A percentile compares a stretch with the other conserved stretches of the same genome.
These are phyloP conservation scores for Sphecodes monilicornis DNA, from an alignment of 2,888 invertebrate genomes.

Conservation along the genomic window DNA sequence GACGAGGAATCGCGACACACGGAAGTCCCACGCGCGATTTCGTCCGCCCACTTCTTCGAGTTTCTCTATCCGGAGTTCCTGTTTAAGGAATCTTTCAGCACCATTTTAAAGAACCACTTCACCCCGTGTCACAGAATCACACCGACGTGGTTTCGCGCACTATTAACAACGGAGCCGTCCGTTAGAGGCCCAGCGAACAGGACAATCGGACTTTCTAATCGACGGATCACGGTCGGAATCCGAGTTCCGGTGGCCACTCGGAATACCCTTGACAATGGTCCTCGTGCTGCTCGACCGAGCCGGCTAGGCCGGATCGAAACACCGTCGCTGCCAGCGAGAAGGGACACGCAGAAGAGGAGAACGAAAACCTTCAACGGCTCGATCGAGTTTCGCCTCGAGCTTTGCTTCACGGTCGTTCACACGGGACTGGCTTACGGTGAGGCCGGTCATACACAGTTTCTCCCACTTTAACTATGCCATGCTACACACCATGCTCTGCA, in stretches of 20 bases:
- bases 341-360: background rate
- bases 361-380: slow-evolving; percentile 52
- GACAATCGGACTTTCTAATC: slow-evolving; percentile 14
- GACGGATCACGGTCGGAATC: background rate
- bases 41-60: background rate
- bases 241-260: background rate
- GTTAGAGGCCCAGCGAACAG: background rate
- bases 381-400: slow-evolving; percentile 61
- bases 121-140: slow-evolving; percentile 20
- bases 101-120: background rate
- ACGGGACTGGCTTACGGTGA: slow-evolving; percentile 79
- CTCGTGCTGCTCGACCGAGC: background rate
- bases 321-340: background rate
- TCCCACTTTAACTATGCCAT: slow-evolving; percentile 75
- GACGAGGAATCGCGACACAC: slow-evolving; percentile 24
- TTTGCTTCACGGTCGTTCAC: slow-evolving; percentile 81
- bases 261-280: background rate
- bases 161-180: background rate
- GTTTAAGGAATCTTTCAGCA: background rate
- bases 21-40: background rate
- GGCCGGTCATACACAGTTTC: slow-evolving; percentile 75
- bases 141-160: slow-evolving; percentile 14
- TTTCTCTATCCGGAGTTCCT: background rate
- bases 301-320: background rate
- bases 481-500: slow-evolving; percentile 63